Evolutionary conservation across 2,113 vertebrate species (phyloP), one percentile per base, ranked within the genome.

Genomic region (Oreochromis tanganicae): DNA sequence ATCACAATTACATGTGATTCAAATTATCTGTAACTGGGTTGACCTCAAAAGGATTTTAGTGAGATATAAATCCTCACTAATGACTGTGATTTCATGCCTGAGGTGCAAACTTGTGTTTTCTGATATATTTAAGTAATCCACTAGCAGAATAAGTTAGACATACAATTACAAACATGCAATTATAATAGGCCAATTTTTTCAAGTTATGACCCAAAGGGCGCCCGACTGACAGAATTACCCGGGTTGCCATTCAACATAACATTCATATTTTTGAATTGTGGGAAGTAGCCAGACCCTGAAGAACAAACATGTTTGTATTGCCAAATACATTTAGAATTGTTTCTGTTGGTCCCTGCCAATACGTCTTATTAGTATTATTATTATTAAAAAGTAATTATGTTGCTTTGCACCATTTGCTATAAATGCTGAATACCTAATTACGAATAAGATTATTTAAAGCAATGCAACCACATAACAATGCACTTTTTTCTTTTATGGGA

Each of bases 401-500:
- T 46, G 66, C 56, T 75, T 56, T 27, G 36, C 21, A n/a, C 19
- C 12, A 17, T 83, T 41, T 43, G 17, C 17, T 46, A 48, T 19
- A 19, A 75, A 48, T 75, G 14, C 3, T 48, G 24, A 29, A 17
- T 75, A 29, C 4, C 14, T 19, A 43, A 46, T 48, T 75, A 1
- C 17, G 16, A 73, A 73, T 73, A 73, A 0, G 21, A 73, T 46
- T 16, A 46, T 73, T 27, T 73, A 73, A 73, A 27, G 12, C 21
- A 16, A 6, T 29, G 24, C 13, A 48, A 48, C 7, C 13, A 75
- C 71, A 75, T 29, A 48, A 29, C 14, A 29, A 4, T 29, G 13
- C 24, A 11, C n/a, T 10, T 17, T 17, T 48, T 48, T 48, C 10
- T n/a, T 36, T 66, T n/a, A 1, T 1, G 17, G 0, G 1, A 11